Evolutionary conservation across 2,797 vertebrate genomes (phyloP), one percentile per base, ranked within the genome.

Genomic region (Enteromius radiatus): DNA sequence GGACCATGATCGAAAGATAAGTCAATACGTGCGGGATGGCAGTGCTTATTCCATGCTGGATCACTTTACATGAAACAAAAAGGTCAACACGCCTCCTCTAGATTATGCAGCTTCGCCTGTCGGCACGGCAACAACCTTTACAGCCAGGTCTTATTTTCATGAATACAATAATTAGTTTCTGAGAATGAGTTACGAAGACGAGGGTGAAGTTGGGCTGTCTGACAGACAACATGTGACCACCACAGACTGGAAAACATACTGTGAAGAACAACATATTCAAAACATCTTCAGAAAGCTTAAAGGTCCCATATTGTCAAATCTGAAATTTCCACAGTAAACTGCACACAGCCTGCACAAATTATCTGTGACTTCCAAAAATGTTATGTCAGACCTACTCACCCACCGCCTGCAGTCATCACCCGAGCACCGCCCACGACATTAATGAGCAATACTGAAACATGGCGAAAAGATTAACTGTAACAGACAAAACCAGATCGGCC

Each of bases 21-120:
- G 52, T 65, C 65, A 73, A 43, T 69, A 38, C 12, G n/a, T 1
- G 5, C 56, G 7, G 65, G 63, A 70, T 23, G 43, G 23, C 8
- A 5, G 17, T 41, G 4, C n/a, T 43, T 38, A 69, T 76, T 81
- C 75, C 56, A 15, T 43, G 45, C 56, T 23, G 68, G 75, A 86
- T 86, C 86, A 82, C 70, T 71, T 87, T 86, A 84, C 84, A 84
- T 8, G 65, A 74, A 76, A 65, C 63, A 65, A 73, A 85, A 87
- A 87, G 84, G 86, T 87, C 86, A 87, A 28, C 52, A 67, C 74
- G 61, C 54, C 86, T 81, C 74, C 76, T 76, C 63, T 49, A 74
- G 75, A 85, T 85, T 78, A 85, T 59, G 33, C 52, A 49, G 47
- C 17, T 19, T 63, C 54, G 52, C 38, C 52, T 19, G 77, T 85